phyloP scores from a whole-genome alignment of 2,888 invertebrate genomes.

The Cheilosia variabilis region DNA sequence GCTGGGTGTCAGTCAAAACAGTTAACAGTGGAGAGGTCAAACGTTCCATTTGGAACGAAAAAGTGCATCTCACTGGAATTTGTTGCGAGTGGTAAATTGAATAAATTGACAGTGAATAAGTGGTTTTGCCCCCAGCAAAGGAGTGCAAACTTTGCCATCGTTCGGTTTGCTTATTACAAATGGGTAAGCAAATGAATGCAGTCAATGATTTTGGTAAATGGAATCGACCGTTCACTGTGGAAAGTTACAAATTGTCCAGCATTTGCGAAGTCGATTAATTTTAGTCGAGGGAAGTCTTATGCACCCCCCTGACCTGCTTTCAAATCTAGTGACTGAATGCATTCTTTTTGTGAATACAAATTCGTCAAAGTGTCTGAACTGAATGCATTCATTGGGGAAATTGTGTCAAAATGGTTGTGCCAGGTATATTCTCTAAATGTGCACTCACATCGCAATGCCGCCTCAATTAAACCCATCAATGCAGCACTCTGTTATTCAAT shows the following conservation, averaged over 20 bases:
- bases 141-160: background rate
- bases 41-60: background rate
- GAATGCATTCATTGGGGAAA: constrained; percentile 19
- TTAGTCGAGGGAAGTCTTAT: background rate
- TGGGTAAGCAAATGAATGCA: background rate
- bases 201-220: background rate
- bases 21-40: constrained; percentile 4
- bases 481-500: constrained; percentile 29
- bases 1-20: constrained; percentile 23
- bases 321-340: no score
- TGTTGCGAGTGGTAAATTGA: constrained; percentile 36
- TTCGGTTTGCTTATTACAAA: background rate
- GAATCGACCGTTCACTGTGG: background rate
- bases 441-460: background rate
- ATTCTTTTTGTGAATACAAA: background rate
- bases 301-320: no score
- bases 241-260: background rate
- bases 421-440: background rate
- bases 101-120: constrained; percentile 49
- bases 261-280: background rate
- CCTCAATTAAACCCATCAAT: constrained; percentile 44
- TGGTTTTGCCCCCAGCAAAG: background rate
- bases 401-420: constrained; percentile 6
- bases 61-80: background rate
- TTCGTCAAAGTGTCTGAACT: constrained; percentile 16